Evolutionary conservation across 2,888 invertebrate genomes (phyloP).

Genomic region (Therioaphis trifolii): DNA sequence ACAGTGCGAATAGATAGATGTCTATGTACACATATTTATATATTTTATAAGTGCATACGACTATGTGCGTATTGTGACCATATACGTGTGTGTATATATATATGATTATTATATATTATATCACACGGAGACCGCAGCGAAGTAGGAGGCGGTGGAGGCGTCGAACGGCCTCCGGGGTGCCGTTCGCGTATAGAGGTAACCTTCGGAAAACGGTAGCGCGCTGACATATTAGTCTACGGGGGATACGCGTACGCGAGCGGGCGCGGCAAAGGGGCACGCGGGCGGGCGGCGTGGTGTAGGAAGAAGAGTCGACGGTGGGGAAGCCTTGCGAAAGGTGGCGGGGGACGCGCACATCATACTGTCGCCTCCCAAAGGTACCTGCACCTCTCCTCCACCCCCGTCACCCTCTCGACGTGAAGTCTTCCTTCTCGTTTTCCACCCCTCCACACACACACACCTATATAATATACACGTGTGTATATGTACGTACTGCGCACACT

Average conservation of each 20-base stretch:
- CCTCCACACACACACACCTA: not conserved
- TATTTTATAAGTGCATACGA: not conserved
- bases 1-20: no score
- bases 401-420: accelerated
- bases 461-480: not conserved
- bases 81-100: no score
- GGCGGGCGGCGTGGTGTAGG: not conserved
- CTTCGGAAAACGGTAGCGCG: slow-evolving; percentile 60
- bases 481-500: not conserved
- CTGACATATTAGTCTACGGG: slow-evolving; percentile 62
- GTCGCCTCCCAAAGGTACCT: slow-evolving; percentile 60
- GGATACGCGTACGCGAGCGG: slow-evolving; percentile 37
- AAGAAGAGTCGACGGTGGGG: not conserved
- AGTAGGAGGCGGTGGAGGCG: not conserved
- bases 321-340: not conserved
- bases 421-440: not conserved
- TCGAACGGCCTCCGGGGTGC: slow-evolving; percentile 62
- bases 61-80: not conserved
- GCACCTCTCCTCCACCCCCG: not conserved
- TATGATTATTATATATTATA: not conserved
- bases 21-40: no score
- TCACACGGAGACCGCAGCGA: slow-evolving; percentile 25
- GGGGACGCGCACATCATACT: slow-evolving; percentile 57
- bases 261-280: not conserved
- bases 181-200: slow-evolving; percentile 58